phyloP scores from a whole-genome alignment of 2,888 invertebrate species.

The Amiota minor region DNA sequence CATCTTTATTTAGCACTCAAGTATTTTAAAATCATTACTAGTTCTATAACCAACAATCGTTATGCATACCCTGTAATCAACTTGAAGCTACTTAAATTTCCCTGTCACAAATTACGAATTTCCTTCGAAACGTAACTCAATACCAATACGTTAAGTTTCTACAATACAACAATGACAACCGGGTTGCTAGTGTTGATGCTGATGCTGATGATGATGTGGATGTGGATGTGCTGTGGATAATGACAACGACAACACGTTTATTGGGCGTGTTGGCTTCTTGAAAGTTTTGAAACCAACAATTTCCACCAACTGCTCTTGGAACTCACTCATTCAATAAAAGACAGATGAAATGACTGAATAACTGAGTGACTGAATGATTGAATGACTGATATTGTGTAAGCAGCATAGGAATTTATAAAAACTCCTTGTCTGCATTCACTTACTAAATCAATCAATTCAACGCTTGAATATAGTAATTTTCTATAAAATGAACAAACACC shows the following conservation, averaged over 20 bases:
- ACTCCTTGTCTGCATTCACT: neutral
- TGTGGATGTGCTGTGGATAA: too few species aligned
- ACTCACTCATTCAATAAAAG: neutral
- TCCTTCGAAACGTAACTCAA: neutral
- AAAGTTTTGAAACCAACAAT: neutral
- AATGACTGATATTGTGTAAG: too few species aligned
- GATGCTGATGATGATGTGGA: too few species aligned
- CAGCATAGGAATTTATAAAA: too few species aligned
- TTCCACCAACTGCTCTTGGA: neutral
- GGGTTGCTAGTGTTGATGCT: too few species aligned
- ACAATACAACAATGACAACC: neutral
- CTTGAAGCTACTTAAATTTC: slow-evolving; percentile 7
- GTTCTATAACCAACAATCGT: neutral
- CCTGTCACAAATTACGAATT: slow-evolving; percentile 5
- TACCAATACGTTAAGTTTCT: neutral
- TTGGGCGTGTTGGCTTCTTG: slow-evolving; percentile 6
- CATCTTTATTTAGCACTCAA: too few species aligned
- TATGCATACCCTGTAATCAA: neutral
- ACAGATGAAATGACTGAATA: neutral
- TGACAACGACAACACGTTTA: neutral
- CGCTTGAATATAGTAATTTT: slow-evolving; percentile 22
- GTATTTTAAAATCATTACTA: too few species aligned
- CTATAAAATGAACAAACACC: neutral
- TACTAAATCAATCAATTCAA: slow-evolving; percentile 11
- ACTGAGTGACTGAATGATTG: too few species aligned